These are phyloP conservation scores for Echinarachnius parma DNA, from an alignment of 53 echinoderm and acorn worm genomes.

Conservation along the genomic window DNA sequence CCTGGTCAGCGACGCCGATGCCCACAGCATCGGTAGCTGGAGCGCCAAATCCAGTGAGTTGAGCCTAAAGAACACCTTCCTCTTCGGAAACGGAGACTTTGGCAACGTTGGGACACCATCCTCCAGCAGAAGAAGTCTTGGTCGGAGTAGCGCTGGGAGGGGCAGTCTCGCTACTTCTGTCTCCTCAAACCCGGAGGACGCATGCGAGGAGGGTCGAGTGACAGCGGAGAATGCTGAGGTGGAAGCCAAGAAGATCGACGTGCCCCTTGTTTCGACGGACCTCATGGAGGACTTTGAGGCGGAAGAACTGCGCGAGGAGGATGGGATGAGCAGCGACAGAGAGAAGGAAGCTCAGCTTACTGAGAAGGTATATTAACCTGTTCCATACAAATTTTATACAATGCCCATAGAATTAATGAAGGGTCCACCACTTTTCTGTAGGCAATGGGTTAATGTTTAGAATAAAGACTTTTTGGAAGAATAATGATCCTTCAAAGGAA, in stretches of 20 bases:
- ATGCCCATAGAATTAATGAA: background rate
- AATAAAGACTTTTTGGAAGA: too few species aligned
- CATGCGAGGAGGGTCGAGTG: background rate
- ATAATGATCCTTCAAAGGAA: too few species aligned
- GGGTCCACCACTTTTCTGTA: background rate
- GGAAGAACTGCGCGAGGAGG: conserved; percentile 69
- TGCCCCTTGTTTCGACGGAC: conserved; percentile 80
- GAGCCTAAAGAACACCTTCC: conserved; percentile 29
- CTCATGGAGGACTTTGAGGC: conserved; percentile 94
- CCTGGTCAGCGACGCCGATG: conserved; percentile 62
- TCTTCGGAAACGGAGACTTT: conserved; percentile 43
- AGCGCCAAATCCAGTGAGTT: conserved; percentile 43
- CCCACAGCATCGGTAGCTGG: conserved; percentile 50
- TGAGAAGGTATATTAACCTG: conserved; percentile 82
- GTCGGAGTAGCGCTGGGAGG: conserved; percentile 12
- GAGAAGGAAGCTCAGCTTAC: conserved; percentile 91
- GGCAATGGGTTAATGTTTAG: too few species aligned
- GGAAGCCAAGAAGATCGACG: conserved; percentile 60
- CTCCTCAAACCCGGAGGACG: conserved; percentile 30
- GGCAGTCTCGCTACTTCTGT: conserved; percentile 31
- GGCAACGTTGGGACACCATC: conserved; percentile 31
- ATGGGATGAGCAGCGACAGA: conserved; percentile 68
- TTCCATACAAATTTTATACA: background rate
- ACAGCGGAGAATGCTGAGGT: conserved; percentile 22
- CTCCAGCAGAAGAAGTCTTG: conserved; percentile 2